Evolutionary conservation across 2,113 vertebrate species (phyloP).

Genomic region (Propithecus coquereli): DNA sequence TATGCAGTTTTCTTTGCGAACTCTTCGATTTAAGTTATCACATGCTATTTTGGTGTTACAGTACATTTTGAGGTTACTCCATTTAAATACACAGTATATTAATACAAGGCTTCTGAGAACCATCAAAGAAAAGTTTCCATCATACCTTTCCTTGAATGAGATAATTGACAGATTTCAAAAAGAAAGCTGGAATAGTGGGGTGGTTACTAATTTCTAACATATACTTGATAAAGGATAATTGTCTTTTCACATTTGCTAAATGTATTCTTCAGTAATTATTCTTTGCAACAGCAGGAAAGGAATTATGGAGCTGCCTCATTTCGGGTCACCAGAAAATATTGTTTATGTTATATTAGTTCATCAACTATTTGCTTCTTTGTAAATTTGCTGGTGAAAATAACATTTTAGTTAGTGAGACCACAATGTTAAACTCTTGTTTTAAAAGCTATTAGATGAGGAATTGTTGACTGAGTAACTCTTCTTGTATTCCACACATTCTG

Average conservation of each 20-base stretch:
- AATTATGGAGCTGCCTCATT: background rate
- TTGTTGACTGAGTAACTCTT: background rate
- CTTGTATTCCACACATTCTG: background rate
- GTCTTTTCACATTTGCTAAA: background rate
- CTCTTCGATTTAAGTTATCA: background rate
- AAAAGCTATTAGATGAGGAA: background rate
- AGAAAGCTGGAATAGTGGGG: background rate
- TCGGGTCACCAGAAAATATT: background rate
- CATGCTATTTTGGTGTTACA: background rate
- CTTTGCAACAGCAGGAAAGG: background rate
- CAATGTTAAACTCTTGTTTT: slow-evolving; percentile 11
- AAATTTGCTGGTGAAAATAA: background rate
- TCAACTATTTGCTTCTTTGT: background rate
- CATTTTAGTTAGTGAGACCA: background rate
- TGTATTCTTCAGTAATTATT: background rate
- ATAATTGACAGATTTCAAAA: slow-evolving; percentile 28
- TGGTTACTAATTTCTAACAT: background rate
- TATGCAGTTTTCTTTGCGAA: background rate
- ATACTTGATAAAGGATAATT: background rate
- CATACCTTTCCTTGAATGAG: background rate
- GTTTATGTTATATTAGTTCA: background rate
- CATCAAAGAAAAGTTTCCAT: background rate
- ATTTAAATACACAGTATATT: background rate
- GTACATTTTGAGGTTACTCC: background rate
- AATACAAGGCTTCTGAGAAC: background rate